phyloP scores from a whole-genome alignment of 2,797 vertebrate species.

The Sebastes elongatus region DNA sequence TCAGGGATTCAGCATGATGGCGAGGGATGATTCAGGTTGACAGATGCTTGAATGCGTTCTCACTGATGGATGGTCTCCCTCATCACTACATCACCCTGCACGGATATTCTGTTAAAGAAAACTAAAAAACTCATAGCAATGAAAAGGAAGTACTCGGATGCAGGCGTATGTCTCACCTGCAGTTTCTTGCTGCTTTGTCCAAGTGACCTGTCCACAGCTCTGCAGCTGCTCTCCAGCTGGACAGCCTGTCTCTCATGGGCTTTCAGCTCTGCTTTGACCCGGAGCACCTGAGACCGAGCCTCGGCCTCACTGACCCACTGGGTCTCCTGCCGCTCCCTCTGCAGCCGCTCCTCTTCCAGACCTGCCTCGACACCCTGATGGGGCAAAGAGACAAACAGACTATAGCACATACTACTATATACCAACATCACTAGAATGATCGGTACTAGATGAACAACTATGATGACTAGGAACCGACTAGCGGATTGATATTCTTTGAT shows the following conservation, averaged over 20 bases:
- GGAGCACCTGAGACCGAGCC: conserved; percentile 89
- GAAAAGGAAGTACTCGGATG: neutral
- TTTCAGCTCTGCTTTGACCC: conserved; percentile 90
- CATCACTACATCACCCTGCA: neutral
- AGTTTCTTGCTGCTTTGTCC: conserved; percentile 90
- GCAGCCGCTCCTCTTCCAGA: conserved; percentile 90
- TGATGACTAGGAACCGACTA: neutral
- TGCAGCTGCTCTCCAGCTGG: conserved; percentile 92
- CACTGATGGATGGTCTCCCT: neutral
- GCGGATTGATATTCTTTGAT: neutral
- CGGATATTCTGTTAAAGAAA: neutral
- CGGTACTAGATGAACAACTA: neutral
- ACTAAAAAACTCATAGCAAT: neutral
- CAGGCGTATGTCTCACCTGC: conserved; percentile 82
- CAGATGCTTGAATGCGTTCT: conserved; percentile 6
- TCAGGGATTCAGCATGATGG: neutral
- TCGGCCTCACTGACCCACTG: conserved; percentile 93
- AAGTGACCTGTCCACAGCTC: conserved; percentile 93
- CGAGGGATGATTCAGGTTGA: neutral
- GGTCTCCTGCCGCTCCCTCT: conserved; percentile 89
- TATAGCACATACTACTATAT: neutral
- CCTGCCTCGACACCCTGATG: conserved; percentile 88
- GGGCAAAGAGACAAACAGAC: neutral
- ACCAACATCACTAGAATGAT: neutral
- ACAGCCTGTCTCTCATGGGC: conserved; percentile 91